phyloP scores from a whole-genome alignment of 2,888 invertebrate species.

The Escarpia spicata region DNA sequence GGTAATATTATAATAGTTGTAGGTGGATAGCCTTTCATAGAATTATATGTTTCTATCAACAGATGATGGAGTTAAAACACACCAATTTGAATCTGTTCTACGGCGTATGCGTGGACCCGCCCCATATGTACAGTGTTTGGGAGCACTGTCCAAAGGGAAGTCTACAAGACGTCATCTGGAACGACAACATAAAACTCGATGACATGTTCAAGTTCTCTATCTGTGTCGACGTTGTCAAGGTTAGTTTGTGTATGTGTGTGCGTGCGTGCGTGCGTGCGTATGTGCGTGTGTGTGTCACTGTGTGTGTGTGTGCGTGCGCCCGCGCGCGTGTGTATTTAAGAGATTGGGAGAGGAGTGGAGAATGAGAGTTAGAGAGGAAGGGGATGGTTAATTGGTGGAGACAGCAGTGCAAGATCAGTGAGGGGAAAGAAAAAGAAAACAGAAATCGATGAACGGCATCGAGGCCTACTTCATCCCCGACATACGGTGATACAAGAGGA shows the following conservation, averaged over 20 bases:
- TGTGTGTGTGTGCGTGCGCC: no score
- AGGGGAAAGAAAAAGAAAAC: no score
- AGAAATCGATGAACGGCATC: no score
- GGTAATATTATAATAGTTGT: neutral
- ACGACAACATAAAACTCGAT: slow-evolving; percentile 54
- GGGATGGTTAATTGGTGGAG: no score
- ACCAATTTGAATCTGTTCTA: slow-evolving; percentile 52
- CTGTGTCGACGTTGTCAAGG: slow-evolving; percentile 55
- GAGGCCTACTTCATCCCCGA: no score
- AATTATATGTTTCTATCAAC: slow-evolving; percentile 20
- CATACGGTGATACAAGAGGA: no score
- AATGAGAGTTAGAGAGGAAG: no score
- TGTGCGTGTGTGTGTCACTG: no score
- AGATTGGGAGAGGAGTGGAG: no score
- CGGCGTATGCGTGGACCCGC: slow-evolving; percentile 54
- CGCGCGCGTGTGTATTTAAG: no score
- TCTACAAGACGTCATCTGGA: slow-evolving; percentile 54
- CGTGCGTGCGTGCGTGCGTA: neutral
- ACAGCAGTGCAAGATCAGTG: no score
- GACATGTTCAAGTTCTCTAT: slow-evolving; percentile 59
- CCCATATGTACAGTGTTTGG: slow-evolving; percentile 54
- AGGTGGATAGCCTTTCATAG: no score
- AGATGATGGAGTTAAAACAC: slow-evolving; percentile 56
- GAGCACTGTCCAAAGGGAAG: slow-evolving; percentile 59
- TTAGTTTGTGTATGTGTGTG: slow-evolving; percentile 34